A percentile compares a stretch with the other conserved stretches of the same genome.
Conservation (phyloP, 2,113 vertebrate genomes). For the Desmodus rotundus region DNA sequence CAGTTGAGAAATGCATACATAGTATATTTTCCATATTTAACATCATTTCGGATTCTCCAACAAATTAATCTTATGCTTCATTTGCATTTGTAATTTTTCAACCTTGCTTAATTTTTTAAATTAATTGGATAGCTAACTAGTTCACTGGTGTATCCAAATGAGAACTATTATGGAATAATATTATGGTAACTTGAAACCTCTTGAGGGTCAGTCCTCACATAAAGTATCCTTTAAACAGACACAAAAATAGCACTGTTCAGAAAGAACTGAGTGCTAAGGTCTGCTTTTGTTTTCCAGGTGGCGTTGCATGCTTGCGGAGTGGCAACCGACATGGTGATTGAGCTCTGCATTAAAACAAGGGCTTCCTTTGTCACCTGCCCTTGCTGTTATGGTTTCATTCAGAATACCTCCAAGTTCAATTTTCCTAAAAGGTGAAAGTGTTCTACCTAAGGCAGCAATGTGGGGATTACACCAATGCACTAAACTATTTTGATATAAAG, state of each 20-base stretch:
- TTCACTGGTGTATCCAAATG: neutral
- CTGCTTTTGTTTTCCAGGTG: constrained; percentile 81
- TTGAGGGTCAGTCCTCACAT: neutral
- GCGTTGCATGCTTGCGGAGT: constrained; percentile 96
- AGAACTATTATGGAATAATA: neutral
- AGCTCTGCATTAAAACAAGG: constrained; percentile 87
- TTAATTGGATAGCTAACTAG: neutral
- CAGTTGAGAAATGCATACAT: neutral
- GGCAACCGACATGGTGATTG: constrained; percentile 97
- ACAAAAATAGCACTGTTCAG: neutral
- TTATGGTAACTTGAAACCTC: neutral
- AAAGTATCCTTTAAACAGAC: neutral
- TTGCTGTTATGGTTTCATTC: constrained; percentile 98
- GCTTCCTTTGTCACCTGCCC: constrained; percentile 93
- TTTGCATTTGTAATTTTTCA: neutral
- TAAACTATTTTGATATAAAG: neutral
- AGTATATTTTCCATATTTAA: neutral
- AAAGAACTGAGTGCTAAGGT: neutral
- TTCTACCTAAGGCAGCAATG: neutral
- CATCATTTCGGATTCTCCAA: neutral
- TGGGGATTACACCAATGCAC: neutral
- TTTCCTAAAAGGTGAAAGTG: constrained; percentile 91
- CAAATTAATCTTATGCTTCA: neutral
- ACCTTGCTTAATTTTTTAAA: constrained; percentile 12
- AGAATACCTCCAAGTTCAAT: constrained; percentile 93